Conservation (phyloP, 2,888 invertebrate genomes). For the Phalangium opilio region DNA sequence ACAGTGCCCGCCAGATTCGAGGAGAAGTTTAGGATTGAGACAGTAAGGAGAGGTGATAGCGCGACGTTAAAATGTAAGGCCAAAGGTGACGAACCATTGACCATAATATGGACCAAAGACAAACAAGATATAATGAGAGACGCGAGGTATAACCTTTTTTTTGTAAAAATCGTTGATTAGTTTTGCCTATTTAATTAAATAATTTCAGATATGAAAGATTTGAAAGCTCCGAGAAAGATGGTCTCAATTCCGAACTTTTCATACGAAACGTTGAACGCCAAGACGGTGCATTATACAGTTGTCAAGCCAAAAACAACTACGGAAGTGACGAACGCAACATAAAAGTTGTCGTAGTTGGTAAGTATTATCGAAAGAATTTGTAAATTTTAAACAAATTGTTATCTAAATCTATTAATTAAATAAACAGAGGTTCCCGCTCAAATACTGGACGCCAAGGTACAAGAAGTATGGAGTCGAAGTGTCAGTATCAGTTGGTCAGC, state of each 20-base stretch:
- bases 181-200: background rate
- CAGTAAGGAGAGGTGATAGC: constrained; percentile 16
- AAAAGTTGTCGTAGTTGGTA: constrained; percentile 20
- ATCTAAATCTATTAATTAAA: too few relatives aligned
- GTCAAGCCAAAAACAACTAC: constrained; percentile 18
- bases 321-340: constrained; percentile 21
- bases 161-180: too few relatives aligned
- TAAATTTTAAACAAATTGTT: background rate
- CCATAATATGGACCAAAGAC: constrained; percentile 31
- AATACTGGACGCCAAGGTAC: constrained; percentile 19
- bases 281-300: constrained; percentile 21
- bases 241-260: constrained; percentile 20
- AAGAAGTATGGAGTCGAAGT: constrained; percentile 21
- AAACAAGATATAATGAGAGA: constrained; percentile 12
- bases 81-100: constrained; percentile 30
- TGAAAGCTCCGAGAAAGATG: constrained; percentile 18
- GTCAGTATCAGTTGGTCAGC: constrained; percentile 21
- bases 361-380: constrained; percentile 1
- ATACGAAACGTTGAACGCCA: constrained; percentile 18
- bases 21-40: constrained; percentile 15
- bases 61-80: constrained; percentile 18
- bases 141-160: too few relatives aligned
- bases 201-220: constrained; percentile 19
- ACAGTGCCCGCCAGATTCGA: constrained; percentile 19
- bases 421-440: constrained; percentile 20